phyloP scores from a whole-genome alignment of 2,113 vertebrate species.

The Lagopus muta region DNA sequence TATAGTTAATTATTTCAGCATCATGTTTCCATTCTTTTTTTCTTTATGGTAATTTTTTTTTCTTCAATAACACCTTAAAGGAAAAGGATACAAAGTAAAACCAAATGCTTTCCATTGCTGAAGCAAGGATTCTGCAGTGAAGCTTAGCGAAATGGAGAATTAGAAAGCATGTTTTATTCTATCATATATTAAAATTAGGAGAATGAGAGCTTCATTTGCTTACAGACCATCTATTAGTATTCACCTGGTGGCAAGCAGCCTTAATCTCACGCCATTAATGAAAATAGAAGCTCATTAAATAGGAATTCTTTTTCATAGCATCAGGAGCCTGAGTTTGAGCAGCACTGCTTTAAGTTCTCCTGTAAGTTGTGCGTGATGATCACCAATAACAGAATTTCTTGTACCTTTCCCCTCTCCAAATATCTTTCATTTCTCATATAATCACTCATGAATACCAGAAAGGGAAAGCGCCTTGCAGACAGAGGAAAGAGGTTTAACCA shows the following conservation, averaged over 20 bases:
- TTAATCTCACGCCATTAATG: conserved; percentile 62
- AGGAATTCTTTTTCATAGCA: conserved; percentile 51
- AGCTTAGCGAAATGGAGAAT: conserved; percentile 36
- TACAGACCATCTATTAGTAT: conserved; percentile 62
- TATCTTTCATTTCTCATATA: not conserved
- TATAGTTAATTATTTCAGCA: not conserved
- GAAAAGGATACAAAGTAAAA: not conserved
- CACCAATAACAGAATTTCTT: not conserved
- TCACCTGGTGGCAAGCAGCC: conserved; percentile 63
- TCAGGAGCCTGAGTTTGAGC: conserved; percentile 31
- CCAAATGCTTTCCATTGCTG: conserved; percentile 1
- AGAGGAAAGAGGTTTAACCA: not conserved
- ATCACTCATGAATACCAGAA: not conserved
- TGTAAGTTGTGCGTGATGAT: conserved; percentile 29
- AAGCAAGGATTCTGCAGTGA: conserved; percentile 3
- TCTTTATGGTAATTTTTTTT: not conserved
- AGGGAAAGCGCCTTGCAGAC: not conserved
- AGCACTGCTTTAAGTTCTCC: not conserved
- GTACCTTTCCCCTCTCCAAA: not conserved
- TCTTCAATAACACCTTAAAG: not conserved
- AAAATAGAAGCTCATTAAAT: conserved; percentile 70
- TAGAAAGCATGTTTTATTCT: conserved; percentile 48
- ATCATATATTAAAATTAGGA: conserved; percentile 58
- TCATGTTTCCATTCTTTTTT: conserved; percentile 15
- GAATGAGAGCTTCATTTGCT: conserved; percentile 56